Percentiles rank a stretch among this genome's conserved stretches.
These are phyloP conservation scores for Perca fluviatilis DNA, from an alignment of 2,113 vertebrate genomes.

Conservation along the genomic window DNA sequence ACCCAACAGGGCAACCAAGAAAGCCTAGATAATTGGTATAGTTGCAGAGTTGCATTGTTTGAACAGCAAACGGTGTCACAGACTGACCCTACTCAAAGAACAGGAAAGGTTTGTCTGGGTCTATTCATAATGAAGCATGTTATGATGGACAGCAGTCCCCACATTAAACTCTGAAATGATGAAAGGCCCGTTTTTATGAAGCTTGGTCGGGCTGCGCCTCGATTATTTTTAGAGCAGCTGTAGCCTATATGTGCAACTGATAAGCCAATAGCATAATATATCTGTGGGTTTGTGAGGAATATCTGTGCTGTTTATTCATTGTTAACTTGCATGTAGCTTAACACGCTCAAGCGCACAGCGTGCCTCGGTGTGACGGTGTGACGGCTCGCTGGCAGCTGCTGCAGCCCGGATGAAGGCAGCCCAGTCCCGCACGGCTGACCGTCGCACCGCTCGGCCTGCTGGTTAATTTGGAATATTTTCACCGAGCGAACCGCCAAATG, in stretches of 20 bases:
- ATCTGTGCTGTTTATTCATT: background rate
- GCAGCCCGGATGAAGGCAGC: slow-evolving; percentile 28
- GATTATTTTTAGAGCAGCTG: slow-evolving; percentile 4
- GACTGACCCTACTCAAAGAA: slow-evolving; percentile 16
- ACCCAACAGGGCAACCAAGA: slow-evolving; percentile 33
- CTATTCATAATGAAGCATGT: slow-evolving; percentile 11
- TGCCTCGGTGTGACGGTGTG: background rate
- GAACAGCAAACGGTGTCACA: slow-evolving; percentile 17
- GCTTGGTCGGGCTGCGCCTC: background rate
- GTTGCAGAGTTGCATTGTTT: slow-evolving; percentile 10
- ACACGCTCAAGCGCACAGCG: background rate
- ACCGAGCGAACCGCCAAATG: slow-evolving; percentile 19
- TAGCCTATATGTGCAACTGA: background rate
- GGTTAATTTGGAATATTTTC: slow-evolving; percentile 46
- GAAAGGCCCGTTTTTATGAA: background rate
- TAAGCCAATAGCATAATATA: background rate
- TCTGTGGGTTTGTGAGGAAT: background rate
- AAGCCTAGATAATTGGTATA: background rate
- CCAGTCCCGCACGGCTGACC: slow-evolving; percentile 2
- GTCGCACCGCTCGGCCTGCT: slow-evolving; percentile 1
- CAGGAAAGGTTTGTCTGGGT: slow-evolving; percentile 26
- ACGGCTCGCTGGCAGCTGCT: slow-evolving; percentile 17
- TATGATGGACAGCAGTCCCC: background rate
- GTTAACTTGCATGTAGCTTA: background rate
- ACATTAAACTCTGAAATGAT: background rate